Evolutionary conservation across 1,140 invertebrate species (phyloP).

Genomic region (Pogonognathellus flavescens): DNA sequence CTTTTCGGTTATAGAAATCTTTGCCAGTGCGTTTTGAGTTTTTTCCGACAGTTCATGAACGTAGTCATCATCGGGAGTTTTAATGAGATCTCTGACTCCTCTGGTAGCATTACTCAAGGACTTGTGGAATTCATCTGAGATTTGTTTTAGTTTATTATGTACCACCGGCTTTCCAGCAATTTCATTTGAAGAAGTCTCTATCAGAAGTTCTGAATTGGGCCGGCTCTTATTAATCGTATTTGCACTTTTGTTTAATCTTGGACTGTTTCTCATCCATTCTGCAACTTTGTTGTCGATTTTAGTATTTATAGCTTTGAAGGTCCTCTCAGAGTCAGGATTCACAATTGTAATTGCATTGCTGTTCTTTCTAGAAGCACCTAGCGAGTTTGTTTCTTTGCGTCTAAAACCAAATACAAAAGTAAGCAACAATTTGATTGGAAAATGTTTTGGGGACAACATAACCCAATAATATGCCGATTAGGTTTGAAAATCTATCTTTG

Average conservation of each 20-base stretch:
- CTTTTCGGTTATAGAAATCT: neutral
- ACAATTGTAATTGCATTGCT: neutral
- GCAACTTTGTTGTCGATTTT: neutral
- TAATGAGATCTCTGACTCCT: neutral
- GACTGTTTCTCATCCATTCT: slow-evolving; percentile 19
- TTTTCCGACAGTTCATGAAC: neutral
- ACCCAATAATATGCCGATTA: no score
- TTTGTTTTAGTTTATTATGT: neutral
- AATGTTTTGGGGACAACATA: no score
- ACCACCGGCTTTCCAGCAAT: neutral
- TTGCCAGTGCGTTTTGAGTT: slow-evolving; percentile 5
- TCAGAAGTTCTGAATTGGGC: neutral
- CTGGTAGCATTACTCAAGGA: neutral
- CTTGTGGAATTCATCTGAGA: slow-evolving; percentile 19
- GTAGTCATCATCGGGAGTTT: slow-evolving; percentile 8
- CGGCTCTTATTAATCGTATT: neutral
- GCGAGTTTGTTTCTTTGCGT: no score
- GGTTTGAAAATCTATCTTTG: no score
- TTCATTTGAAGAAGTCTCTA: neutral
- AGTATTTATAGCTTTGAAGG: neutral
- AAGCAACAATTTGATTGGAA: no score
- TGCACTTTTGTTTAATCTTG: neutral
- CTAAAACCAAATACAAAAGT: no score
- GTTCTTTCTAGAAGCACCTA: neutral
- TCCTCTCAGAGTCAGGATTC: neutral